These are phyloP conservation scores for Crepidodera aurea DNA, from an alignment of 2,888 invertebrate genomes.

Conservation along the genomic window DNA sequence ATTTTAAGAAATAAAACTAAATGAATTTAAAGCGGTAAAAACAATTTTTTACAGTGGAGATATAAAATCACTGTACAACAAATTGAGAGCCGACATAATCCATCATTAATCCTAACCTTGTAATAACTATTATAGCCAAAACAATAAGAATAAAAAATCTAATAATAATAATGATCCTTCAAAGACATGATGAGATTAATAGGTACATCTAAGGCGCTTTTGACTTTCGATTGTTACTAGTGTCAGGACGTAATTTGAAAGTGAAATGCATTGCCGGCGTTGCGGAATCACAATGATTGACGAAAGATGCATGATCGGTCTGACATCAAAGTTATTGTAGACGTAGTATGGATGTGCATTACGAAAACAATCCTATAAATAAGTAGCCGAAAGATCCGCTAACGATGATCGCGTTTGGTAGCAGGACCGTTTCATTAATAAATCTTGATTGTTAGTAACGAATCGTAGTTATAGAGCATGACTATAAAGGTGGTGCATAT, in stretches of 20 bases:
- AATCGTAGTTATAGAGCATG: no score
- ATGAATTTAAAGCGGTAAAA: no score
- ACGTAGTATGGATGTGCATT: slow-evolving; percentile 4
- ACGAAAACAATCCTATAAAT: slow-evolving; percentile 2
- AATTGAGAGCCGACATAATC: not conserved
- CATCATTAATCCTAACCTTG: not conserved
- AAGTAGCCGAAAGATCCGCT: slow-evolving; percentile 1
- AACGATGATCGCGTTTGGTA: not conserved
- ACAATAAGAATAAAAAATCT: not conserved
- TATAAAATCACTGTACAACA: no score
- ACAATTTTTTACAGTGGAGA: no score
- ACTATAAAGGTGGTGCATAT: no score
- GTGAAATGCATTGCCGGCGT: slow-evolving; percentile 17
- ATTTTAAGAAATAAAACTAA: no score
- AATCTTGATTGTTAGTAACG: no score
- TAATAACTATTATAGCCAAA: not conserved
- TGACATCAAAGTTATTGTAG: slow-evolving; percentile 15
- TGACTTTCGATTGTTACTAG: slow-evolving; percentile 13
- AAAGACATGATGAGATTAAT: not conserved
- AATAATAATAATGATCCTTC: slow-evolving; percentile 8
- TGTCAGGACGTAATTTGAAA: slow-evolving; percentile 17
- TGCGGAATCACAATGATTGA: slow-evolving; percentile 21
- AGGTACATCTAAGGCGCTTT: not conserved
- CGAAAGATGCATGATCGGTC: slow-evolving; percentile 24
- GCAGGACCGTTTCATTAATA: not conserved